Percentiles rank a stretch among this genome's conserved stretches.
Evolutionary conservation across 1,140 invertebrate genomes (phyloP).

Genomic region (Eueides isabella): DNA sequence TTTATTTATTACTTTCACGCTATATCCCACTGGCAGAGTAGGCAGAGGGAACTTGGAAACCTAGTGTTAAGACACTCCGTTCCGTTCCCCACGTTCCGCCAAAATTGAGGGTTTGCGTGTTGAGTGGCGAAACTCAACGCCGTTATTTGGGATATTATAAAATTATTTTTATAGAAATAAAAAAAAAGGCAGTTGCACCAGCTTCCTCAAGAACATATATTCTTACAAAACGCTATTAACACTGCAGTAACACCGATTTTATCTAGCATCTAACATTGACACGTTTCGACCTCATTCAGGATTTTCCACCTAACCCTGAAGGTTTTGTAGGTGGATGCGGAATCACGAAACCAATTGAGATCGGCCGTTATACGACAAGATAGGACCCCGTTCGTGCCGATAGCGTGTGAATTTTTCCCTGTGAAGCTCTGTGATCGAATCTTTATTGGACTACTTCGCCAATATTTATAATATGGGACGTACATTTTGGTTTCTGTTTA

Average conservation of each 20-base stretch:
- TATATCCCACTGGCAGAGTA: too few species aligned
- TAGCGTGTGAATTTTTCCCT: conserved; percentile 35
- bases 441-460: conserved; percentile 23
- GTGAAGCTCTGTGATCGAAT: conserved; percentile 27
- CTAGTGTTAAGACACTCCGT: too few species aligned
- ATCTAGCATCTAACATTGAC: conserved; percentile 20
- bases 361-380: conserved; percentile 35
- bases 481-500: conserved; percentile 1
- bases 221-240: background rate
- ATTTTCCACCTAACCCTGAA: conserved; percentile 18
- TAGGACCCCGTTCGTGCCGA: conserved; percentile 33
- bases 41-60: too few species aligned
- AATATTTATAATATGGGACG: conserved; percentile 29
- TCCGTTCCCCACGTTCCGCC: too few species aligned
- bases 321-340: conserved; percentile 44
- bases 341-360: conserved; percentile 61
- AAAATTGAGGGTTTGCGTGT: too few species aligned
- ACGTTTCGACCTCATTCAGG: conserved; percentile 16
- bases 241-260: background rate
- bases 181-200: too few species aligned
- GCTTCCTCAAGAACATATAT: background rate
- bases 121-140: too few species aligned
- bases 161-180: too few species aligned
- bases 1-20: too few species aligned
- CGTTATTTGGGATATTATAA: too few species aligned